Conservation (phyloP, 1,140 invertebrate species). For the Glossosoma conforme region DNA sequence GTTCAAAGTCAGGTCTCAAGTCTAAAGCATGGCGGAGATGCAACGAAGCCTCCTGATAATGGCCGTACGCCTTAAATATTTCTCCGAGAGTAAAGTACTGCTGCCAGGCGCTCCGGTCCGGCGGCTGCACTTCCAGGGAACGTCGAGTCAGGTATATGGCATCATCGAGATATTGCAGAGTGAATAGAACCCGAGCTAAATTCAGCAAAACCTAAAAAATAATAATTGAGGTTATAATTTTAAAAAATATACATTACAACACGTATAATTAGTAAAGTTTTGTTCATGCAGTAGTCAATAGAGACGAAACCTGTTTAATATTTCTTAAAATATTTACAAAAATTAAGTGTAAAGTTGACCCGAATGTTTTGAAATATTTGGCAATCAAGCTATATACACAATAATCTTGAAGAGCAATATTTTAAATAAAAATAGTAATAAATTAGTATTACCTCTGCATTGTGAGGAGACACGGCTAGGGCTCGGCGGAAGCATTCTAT, state of each 20-base stretch:
- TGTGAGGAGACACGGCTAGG: conserved; percentile 77
- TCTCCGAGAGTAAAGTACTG: conserved; percentile 84
- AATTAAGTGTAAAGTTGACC: too few relatives aligned
- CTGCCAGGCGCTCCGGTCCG: conserved; percentile 81
- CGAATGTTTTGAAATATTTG: too few relatives aligned
- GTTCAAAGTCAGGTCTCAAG: conserved; percentile 75
- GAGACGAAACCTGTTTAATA: too few relatives aligned
- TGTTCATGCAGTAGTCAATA: too few relatives aligned
- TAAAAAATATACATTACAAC: too few relatives aligned
- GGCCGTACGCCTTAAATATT: conserved; percentile 80
- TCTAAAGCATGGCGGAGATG: conserved; percentile 77
- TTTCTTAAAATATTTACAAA: too few relatives aligned
- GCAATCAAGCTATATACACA: too few relatives aligned
- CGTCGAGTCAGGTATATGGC: conserved; percentile 78
- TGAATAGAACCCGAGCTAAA: conserved; percentile 77
- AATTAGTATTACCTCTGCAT: conserved; percentile 78
- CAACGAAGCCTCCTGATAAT: conserved; percentile 74
- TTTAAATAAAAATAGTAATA: too few relatives aligned
- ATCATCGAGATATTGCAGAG: conserved; percentile 82
- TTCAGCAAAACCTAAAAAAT: conserved; percentile 66
- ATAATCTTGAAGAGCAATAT: too few relatives aligned
- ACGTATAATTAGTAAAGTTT: too few relatives aligned
- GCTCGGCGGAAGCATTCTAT: conserved; percentile 85
- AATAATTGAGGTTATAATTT: too few relatives aligned
- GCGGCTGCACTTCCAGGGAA: conserved; percentile 66